Evolutionary conservation across 2,888 invertebrate genomes (phyloP), one percentile per base, ranked within the genome.

Genomic region (Drosophila recens): DNA sequence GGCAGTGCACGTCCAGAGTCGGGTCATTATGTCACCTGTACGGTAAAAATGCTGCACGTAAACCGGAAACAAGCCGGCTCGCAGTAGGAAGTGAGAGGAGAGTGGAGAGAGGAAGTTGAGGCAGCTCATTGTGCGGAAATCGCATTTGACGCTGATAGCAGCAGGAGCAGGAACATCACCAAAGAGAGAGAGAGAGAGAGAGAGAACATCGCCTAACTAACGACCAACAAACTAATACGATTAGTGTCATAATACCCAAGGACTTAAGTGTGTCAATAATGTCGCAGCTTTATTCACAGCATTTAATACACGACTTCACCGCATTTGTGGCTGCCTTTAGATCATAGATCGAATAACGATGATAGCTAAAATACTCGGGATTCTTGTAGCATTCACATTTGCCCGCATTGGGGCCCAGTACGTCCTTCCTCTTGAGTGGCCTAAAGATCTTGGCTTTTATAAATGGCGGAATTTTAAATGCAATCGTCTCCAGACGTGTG

Each of bases 1-100:
- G 49, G 48, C 61, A 66, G 9, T 58, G 74, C 75, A 75, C 74
- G 75, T 79, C 40, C 76, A 48, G 62, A 65, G 73, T 67, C 72
- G 75, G 82, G 89, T 84, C 87, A 89, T 85, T 85, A 85, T 85
- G 85, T 79, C 89, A 89, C 85, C 85, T 85, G 77, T 76, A 71
- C 89, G 79, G 27, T 6, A 89, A 85, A 82, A 85, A 85, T 87
- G 85, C 72, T 79, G 73, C 85, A 89, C 82, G 85, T 89, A 87
- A 87, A 66, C 87, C 85, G 85, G 85, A 85, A 86, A 74, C 82
- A 62, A 72, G 79, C 57, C 68, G 63, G 51, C 45, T 43, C 45
- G 30, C 6, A n/a, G n/a, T n/a, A 11, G 36, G 36, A 36, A 40
- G 33, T 48, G 40, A 30, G 23, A 23, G 36, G 43, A 42, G 38